Percentiles rank a stretch among this genome's conserved stretches.
These are phyloP conservation scores for Schmidtea mediterranea DNA, from an alignment of 1,140 invertebrate genomes.

Conservation along the genomic window DNA sequence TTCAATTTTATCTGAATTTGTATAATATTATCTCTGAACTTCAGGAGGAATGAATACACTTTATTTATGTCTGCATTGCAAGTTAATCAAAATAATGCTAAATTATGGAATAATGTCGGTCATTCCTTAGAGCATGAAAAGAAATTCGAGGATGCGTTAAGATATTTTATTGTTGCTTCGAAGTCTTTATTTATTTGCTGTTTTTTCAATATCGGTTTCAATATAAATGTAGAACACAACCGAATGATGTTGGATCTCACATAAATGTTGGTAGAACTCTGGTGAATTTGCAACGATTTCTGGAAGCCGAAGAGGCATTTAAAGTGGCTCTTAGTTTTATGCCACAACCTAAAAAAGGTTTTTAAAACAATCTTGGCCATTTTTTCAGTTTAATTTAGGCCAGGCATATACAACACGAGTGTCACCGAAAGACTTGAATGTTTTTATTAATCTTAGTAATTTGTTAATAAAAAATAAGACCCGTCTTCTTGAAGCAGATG, in stretches of 20 bases:
- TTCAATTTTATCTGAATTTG: background rate
- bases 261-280: constrained; percentile 81
- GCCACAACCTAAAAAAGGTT: constrained; percentile 34
- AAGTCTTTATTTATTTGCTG: constrained; percentile 21
- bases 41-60: constrained; percentile 50
- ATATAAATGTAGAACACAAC: constrained; percentile 40
- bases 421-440: constrained; percentile 76
- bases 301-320: constrained; percentile 69
- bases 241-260: constrained; percentile 76
- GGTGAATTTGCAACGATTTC: constrained; percentile 62
- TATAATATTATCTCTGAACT: constrained; percentile 8
- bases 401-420: constrained; percentile 77
- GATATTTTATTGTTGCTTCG: constrained; percentile 68
- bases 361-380: too few relatives aligned
- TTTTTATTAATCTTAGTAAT: constrained; percentile 76
- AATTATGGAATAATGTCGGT: constrained; percentile 83
- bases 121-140: constrained; percentile 64
- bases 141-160: constrained; percentile 51
- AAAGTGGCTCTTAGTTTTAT: constrained; percentile 54
- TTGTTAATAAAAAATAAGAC: constrained; percentile 71
- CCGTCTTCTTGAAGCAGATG: constrained; percentile 61
- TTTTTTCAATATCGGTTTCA: constrained; percentile 2
- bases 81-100: constrained; percentile 69
- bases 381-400: constrained; percentile 58
- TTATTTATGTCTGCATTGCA: constrained; percentile 58